Percentiles rank a stretch among this genome's conserved stretches.
Evolutionary conservation across 2,797 vertebrate species (phyloP).

Genomic region (Poecilia velifera): DNA sequence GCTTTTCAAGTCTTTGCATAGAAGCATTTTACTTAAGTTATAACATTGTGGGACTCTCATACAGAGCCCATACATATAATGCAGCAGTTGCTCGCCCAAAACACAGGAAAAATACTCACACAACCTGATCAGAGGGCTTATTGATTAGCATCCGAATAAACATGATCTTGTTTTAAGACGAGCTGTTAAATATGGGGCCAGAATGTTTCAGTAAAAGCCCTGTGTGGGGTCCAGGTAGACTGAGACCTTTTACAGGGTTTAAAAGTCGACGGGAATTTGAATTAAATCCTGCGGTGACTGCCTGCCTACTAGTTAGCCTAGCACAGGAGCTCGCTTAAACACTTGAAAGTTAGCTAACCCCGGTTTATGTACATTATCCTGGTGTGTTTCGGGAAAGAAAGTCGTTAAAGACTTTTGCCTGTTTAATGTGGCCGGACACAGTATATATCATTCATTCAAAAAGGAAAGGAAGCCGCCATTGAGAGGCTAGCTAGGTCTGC

Average conservation of each 20-base stretch:
- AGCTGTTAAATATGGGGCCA: not conserved
- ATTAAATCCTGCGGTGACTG: constrained; percentile 38
- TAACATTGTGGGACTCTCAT: not conserved
- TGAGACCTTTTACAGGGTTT: constrained; percentile 1
- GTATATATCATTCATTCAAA: constrained; percentile 51
- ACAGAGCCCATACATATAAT: not conserved
- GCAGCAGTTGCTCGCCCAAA: not conserved
- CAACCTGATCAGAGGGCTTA: not conserved
- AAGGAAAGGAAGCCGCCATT: constrained; percentile 65
- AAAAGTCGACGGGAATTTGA: constrained; percentile 33
- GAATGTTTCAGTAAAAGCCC: not conserved
- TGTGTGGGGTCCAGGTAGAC: not conserved
- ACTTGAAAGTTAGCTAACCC: not conserved
- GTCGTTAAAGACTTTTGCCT: not conserved
- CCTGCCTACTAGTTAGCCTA: constrained; percentile 54
- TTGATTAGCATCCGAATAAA: constrained; percentile 8
- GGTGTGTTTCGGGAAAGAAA: not conserved
- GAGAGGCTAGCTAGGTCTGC: constrained; percentile 72
- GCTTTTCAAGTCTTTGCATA: not conserved
- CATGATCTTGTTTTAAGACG: not conserved
- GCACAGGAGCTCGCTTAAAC: constrained; percentile 35
- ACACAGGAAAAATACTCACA: not conserved
- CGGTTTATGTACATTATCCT: not conserved
- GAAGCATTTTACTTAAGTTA: not conserved
- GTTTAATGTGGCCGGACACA: not conserved